Base-by-base conservation (phyloP, 1,140 invertebrate genomes). In the Bemisia tabaci region DNA sequence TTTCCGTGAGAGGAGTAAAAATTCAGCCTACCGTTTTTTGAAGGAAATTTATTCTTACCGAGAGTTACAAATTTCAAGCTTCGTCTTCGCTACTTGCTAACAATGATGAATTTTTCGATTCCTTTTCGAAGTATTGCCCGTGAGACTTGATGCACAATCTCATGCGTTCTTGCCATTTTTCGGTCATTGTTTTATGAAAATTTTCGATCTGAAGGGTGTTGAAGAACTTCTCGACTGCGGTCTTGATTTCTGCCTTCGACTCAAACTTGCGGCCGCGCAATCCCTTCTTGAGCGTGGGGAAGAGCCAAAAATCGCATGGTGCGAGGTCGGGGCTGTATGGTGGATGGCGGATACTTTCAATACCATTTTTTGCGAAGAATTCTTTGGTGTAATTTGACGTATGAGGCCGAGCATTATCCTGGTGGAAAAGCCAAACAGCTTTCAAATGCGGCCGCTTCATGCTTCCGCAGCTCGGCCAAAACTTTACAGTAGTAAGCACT, bases 271-370 rank as follows among this genome's bases (percentile, higher is more conserved):
- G 66, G 65, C 68, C 70, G 60, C 48, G 60, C 39, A 74, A 63
- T 64, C 25, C 60, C 61, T 68, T 26, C 67, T 69, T 67, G 33
- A 73, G 65, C 62, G 65, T 69, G 11, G 67, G 66, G 27, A 74
- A 72, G 27, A 74, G 26, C 65, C 71, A 26, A 67, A 67, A 75
- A 61, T 74, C 71, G 1, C 65, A 70, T 39, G 70, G 65, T 1
- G 25, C 63, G 2, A 68, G 48, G 62, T 70, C 26, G 17, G 65
- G 64, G 21, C 1, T 68, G 60, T 69, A 67, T 12, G 68, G 59
- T 23, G 69, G 62, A 22, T 66, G 63, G 24, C 23, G 27, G 22
- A 67, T 66, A n/a, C 58, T 1, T 11, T 63, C 22, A 62, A 48
- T 66, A 12, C 39, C 48, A 21, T 63, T 66, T 59, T 61, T 27